Evolutionary conservation across 2,888 invertebrate species (phyloP).

Genomic region (Apamea anceps): DNA sequence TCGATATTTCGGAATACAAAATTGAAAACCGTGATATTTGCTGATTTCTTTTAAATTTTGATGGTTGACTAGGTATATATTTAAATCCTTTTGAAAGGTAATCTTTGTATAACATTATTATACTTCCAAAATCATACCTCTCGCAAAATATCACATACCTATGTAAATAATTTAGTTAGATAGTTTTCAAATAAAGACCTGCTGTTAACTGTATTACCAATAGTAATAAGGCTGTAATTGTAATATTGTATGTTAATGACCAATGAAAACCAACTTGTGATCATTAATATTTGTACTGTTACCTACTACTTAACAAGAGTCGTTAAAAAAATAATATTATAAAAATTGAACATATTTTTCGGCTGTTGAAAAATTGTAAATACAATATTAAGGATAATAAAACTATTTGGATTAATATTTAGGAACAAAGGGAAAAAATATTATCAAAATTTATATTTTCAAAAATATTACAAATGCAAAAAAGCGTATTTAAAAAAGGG

Average conservation of each 20-base stretch:
- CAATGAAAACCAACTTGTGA: conserved; percentile 91
- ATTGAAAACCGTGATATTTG: conserved; percentile 61
- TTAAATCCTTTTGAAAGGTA: conserved; percentile 59
- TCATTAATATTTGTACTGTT: conserved; percentile 91
- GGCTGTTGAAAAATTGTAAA: conserved; percentile 91
- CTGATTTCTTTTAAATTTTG: conserved; percentile 57
- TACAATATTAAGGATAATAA: conserved; percentile 90
- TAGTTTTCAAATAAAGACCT: conserved; percentile 84
- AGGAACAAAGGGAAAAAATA: conserved; percentile 89
- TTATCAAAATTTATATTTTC: conserved; percentile 91
- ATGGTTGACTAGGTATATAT: conserved; percentile 59
- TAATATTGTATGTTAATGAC: conserved; percentile 90
- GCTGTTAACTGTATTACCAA: conserved; percentile 87
- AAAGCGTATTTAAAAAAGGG: conserved; percentile 86
- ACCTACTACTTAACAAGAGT: conserved; percentile 91
- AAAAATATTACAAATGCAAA: conserved; percentile 90
- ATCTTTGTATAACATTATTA: conserved; percentile 60
- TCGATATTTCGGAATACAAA: conserved; percentile 63
- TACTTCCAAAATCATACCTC: conserved; percentile 62
- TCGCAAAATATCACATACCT: conserved; percentile 59
- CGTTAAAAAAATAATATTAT: conserved; percentile 90
- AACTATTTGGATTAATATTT: conserved; percentile 91
- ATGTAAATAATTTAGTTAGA: conserved; percentile 84
- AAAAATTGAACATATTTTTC: conserved; percentile 91
- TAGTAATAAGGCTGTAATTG: conserved; percentile 88